Conservation (phyloP, 2,797 vertebrate genomes). For the Propithecus deckenii region DNA sequence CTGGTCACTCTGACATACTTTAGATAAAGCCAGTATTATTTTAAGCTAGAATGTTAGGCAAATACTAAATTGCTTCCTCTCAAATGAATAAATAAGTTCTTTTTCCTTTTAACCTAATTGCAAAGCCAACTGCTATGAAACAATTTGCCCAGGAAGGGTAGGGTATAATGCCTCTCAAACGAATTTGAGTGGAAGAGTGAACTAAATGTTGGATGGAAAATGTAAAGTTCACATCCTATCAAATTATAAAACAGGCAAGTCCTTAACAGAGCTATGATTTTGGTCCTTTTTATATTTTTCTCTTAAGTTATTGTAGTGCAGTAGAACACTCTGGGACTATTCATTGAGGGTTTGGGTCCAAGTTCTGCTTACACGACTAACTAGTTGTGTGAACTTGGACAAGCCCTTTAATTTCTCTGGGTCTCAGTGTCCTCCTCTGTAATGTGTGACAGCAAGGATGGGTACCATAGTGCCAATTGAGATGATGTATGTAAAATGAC, state of each 20-base stretch:
- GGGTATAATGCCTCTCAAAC: neutral
- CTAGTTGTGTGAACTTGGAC: neutral
- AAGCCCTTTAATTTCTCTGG: neutral
- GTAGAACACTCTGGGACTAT: neutral
- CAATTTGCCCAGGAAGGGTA: neutral
- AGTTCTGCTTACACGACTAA: neutral
- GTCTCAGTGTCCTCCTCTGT: neutral
- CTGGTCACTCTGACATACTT: slow-evolving; percentile 69
- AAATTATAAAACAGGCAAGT: neutral
- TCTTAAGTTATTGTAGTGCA: neutral
- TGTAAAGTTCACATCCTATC: neutral
- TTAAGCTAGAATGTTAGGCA: slow-evolving; percentile 49
- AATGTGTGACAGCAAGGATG: neutral
- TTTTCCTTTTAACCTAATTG: slow-evolving; percentile 29
- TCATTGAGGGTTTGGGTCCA: neutral
- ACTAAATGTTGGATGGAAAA: neutral
- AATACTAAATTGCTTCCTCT: slow-evolving; percentile 2
- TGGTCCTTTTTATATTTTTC: neutral
- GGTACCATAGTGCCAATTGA: neutral
- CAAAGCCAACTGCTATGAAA: neutral
- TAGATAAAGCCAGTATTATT: slow-evolving; percentile 66
- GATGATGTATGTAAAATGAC: neutral
- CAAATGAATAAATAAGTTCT: neutral
- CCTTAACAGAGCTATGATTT: neutral
- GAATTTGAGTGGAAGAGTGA: neutral